Conservation (phyloP, 2,113 vertebrate genomes). For the Geococcyx californianus region DNA sequence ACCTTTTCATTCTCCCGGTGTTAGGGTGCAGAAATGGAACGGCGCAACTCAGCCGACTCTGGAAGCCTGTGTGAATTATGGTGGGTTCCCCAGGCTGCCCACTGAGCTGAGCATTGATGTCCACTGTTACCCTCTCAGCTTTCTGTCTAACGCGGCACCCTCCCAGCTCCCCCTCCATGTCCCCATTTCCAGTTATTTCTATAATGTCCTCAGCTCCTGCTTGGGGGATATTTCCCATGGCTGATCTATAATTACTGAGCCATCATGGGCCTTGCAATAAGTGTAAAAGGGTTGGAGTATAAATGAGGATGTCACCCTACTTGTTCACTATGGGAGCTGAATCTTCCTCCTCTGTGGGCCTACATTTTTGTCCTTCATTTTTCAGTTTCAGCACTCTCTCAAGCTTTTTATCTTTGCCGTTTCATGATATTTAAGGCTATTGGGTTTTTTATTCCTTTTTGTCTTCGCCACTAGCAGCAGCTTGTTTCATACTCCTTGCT, state of each 20-base stretch:
- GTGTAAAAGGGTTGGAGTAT: neutral
- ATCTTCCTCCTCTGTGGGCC: neutral
- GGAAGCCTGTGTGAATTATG: neutral
- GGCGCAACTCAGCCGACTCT: neutral
- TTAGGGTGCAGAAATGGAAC: neutral
- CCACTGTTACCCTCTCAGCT: neutral
- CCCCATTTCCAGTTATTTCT: neutral
- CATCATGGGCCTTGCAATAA: neutral
- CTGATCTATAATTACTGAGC: slow-evolving; percentile 11
- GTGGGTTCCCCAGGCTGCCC: neutral
- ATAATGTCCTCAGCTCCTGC: neutral
- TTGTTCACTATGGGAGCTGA: neutral
- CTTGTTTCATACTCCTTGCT: neutral
- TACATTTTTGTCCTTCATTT: neutral
- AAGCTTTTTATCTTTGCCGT: neutral
- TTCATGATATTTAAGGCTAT: neutral
- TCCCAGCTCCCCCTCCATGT: neutral
- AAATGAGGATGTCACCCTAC: slow-evolving; percentile 1
- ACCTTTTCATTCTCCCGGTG: slow-evolving; percentile 17
- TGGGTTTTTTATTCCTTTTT: neutral
- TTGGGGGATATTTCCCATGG: neutral
- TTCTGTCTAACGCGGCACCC: fast-evolving
- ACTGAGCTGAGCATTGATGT: fast-evolving
- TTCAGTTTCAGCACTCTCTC: neutral
- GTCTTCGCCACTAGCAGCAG: neutral